phyloP scores from a whole-genome alignment of 2,113 vertebrate species.

The Eonycteris spelaea region DNA sequence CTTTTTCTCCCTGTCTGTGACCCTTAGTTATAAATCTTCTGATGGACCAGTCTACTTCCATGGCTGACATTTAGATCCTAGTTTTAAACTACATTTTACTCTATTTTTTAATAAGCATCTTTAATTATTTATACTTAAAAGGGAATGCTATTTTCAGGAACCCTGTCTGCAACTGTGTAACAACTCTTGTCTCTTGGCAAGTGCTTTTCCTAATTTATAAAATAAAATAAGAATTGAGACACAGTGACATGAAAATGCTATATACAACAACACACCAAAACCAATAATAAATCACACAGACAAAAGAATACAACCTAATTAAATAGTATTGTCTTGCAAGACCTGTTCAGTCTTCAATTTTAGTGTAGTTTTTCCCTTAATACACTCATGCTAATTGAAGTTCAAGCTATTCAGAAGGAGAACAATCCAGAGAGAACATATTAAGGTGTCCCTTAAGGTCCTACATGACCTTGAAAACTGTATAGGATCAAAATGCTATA shows the following conservation, averaged over 20 bases:
- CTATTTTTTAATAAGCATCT: background rate
- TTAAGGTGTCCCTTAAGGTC: background rate
- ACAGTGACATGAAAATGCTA: background rate
- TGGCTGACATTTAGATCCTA: background rate
- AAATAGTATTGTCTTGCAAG: background rate
- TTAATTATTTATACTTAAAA: background rate
- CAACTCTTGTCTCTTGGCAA: background rate
- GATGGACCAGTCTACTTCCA: background rate
- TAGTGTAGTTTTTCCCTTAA: background rate
- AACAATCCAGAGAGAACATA: background rate
- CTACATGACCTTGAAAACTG: background rate
- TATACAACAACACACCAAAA: background rate
- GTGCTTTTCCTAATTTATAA: background rate
- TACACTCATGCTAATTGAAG: background rate
- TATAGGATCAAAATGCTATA: background rate
- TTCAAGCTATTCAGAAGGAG: background rate
- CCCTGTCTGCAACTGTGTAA: background rate
- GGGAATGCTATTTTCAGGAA: background rate
- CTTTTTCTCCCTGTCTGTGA: background rate
- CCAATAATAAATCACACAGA: background rate
- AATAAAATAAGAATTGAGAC: conserved; percentile 12
- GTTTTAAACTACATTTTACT: background rate
- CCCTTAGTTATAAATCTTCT: background rate
- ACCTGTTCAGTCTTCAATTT: background rate
- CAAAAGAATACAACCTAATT: background rate